Evolutionary conservation across 1,140 invertebrate genomes (phyloP), one percentile per base, ranked within the genome.

Genomic region (Cydia pomonella): DNA sequence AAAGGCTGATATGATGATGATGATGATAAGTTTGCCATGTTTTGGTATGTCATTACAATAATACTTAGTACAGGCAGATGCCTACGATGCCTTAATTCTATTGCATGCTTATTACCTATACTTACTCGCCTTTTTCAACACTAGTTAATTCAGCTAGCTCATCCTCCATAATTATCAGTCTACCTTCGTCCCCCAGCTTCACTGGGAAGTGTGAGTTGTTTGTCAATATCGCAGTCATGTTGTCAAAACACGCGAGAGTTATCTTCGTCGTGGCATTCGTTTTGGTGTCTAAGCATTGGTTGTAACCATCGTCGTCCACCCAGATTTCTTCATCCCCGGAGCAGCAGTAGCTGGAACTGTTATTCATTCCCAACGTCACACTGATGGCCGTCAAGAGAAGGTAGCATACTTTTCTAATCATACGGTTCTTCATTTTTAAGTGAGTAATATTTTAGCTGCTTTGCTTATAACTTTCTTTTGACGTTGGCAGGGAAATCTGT

Each of bases 281-380:
- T 18, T 38, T n/a, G 16, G 12, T 18, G 64, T 69, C 29, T 29
- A 69, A 69, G 29, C 64, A 69, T 33, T 33, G n/a, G 29, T 69
- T 27, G 13, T 5, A n/a, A 7, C 64, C 64, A 18, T 69, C n/a
- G 7, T 41, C 64, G 18, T 33, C 29, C 13, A 10, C 29, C 29
- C n/a, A 38, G 9, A 69, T n/a, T 33, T 69, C 64, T 33, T 69
- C 64, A 18, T 16, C 16, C 1, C 64, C 53, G n/a, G 29, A 38
- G 18, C 64, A 69, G 10, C 64, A 69, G n/a, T 69, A 41, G 53
- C 53, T 59, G 53, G 53, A 59, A 69, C 63, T 29, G 27, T 18
- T 33, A 21, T 41, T 69, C 27, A 21, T 33, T 16, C 21, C 64
- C 5, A 18, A 29, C 4, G 64, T 41, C 2, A 10, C n/a, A 10